These are phyloP conservation scores for Trigoniulus corallinus DNA, from an alignment of 1,140 invertebrate species.

Conservation along the genomic window DNA sequence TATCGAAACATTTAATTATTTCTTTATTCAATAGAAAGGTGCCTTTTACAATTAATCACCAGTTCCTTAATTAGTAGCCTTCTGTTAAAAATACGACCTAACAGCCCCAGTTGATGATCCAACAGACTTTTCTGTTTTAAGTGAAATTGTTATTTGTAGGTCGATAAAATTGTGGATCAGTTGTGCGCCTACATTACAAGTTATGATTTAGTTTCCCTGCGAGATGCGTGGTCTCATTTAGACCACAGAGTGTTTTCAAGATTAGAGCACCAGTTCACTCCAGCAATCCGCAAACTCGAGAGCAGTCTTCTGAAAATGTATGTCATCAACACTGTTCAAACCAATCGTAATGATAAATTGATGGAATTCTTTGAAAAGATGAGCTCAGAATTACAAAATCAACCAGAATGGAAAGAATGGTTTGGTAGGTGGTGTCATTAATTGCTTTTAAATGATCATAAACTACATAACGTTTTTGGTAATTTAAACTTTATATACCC, in stretches of 20 bases:
- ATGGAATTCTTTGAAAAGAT: conserved; percentile 79
- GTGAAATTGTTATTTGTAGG: conserved; percentile 32
- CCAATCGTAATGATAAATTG: conserved; percentile 65
- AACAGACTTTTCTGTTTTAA: not conserved
- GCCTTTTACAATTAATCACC: not conserved
- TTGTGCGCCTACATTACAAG: conserved; percentile 55
- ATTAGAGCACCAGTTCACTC: conserved; percentile 62
- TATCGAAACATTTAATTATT: not conserved
- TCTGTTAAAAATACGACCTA: not conserved
- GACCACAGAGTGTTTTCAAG: conserved; percentile 70
- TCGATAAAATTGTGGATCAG: conserved; percentile 80
- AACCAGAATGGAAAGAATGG: conserved; percentile 92
- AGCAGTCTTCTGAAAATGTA: conserved; percentile 78
- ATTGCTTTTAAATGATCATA: not conserved
- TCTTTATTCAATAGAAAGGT: not conserved
- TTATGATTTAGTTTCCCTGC: conserved; percentile 55
- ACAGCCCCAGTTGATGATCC: not conserved
- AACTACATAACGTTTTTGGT: not conserved
- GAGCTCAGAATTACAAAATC: conserved; percentile 66
- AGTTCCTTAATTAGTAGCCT: not conserved
- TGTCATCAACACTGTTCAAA: conserved; percentile 64
- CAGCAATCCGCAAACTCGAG: conserved; percentile 69
- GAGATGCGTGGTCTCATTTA: conserved; percentile 73
- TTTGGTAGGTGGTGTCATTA: conserved; percentile 81
- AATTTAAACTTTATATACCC: conserved; percentile 3